Conservation (phyloP, 1,140 invertebrate species). For the Drosophila orena region DNA sequence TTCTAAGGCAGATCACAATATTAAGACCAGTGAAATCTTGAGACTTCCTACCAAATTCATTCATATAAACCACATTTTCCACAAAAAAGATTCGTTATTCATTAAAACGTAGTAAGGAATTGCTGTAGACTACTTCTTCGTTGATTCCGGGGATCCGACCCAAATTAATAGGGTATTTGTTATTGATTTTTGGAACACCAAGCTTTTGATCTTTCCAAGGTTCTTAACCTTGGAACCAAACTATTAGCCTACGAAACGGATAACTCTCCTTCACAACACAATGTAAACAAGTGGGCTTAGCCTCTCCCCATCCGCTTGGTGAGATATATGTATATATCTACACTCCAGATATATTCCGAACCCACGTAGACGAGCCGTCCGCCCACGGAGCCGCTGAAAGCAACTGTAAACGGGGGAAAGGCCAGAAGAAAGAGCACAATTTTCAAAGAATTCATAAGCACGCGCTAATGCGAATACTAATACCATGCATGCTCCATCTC, state of each 20-base stretch:
- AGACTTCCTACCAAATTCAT: background rate
- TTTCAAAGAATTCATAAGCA: conserved; percentile 77
- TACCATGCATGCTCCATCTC: conserved; percentile 14
- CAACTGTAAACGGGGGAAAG: conserved; percentile 42
- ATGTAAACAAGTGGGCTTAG: conserved; percentile 20
- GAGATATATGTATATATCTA: conserved; percentile 16
- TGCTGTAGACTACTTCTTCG: background rate
- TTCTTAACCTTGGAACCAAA: conserved; percentile 1
- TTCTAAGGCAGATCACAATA: conserved; percentile 12
- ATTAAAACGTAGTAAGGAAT: background rate
- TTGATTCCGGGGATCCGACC: no score
- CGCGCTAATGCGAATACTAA: conserved; percentile 74
- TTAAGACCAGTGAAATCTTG: conserved; percentile 26
- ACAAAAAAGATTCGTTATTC: background rate
- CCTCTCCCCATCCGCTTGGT: conserved; percentile 9
- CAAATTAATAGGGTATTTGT: background rate
- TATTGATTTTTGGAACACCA: background rate
- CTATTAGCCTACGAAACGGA: conserved; percentile 25
- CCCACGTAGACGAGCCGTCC: conserved; percentile 37
- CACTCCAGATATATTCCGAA: conserved; percentile 30
- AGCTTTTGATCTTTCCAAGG: background rate
- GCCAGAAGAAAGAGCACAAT: conserved; percentile 33
- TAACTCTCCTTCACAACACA: conserved; percentile 19
- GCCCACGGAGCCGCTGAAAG: conserved; percentile 33
- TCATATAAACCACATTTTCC: background rate